phyloP scores from a whole-genome alignment of 2,797 vertebrate species.

The Podargus strigoides region DNA sequence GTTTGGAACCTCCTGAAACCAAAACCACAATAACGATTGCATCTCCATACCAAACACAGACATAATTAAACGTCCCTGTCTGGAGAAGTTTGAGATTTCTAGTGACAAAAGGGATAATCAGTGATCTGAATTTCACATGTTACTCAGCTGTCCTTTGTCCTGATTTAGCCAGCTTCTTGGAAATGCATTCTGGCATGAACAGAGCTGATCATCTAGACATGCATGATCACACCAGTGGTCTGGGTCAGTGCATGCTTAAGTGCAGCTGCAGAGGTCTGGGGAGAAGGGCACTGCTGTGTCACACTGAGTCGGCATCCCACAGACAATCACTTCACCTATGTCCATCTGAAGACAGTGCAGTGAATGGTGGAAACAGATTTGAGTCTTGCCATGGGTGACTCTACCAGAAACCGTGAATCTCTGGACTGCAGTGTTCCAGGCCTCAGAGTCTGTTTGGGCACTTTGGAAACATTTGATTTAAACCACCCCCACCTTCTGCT shows the following conservation, averaged over 20 bases:
- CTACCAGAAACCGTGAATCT: background rate
- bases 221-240: background rate
- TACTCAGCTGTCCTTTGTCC: background rate
- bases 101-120: background rate
- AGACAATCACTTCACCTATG: background rate
- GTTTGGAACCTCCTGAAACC: background rate
- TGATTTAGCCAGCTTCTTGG: background rate
- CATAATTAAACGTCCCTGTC: background rate
- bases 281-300: background rate
- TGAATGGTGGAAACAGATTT: background rate
- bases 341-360: background rate
- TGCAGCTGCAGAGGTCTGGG: background rate
- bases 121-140: background rate
- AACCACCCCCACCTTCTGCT: background rate
- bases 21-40: background rate
- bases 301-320: background rate
- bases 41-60: background rate
- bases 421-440: background rate
- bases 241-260: accelerated
- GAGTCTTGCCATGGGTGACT: background rate
- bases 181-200: background rate
- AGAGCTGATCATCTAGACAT: background rate
- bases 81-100: background rate
- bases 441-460: background rate
- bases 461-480: background rate